Conservation (phyloP, 2,113 vertebrate species). For the Pipa parva region DNA sequence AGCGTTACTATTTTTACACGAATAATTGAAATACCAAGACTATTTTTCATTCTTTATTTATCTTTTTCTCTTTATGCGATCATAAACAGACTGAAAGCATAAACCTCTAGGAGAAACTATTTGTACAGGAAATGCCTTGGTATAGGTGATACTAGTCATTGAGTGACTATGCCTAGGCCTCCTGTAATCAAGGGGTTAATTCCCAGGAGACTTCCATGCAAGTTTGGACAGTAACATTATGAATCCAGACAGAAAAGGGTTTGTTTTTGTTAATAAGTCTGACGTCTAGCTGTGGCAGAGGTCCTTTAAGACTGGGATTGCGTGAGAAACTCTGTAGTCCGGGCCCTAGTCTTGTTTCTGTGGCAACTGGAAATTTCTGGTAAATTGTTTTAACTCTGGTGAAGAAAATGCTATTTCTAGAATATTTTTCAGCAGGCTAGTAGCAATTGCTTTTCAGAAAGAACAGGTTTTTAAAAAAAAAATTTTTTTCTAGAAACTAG, state of each 20-base stretch:
- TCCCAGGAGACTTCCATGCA: conserved; percentile 4
- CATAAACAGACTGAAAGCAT: too few relatives aligned
- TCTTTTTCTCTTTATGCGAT: too few relatives aligned
- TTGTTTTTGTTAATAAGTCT: conserved; percentile 6
- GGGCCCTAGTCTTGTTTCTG: conserved; percentile 38
- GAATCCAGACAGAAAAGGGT: conserved; percentile 19
- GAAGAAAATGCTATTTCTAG: conserved; percentile 33
- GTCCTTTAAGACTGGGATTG: conserved; percentile 32
- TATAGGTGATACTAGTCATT: too few relatives aligned
- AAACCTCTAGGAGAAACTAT: too few relatives aligned
- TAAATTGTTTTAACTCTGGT: conserved; percentile 36
- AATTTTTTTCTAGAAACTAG: not conserved
- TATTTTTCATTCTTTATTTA: too few relatives aligned
- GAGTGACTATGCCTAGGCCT: conserved; percentile 12
- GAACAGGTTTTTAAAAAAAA: not conserved
- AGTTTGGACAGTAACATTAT: not conserved
- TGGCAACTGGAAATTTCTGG: conserved; percentile 35
- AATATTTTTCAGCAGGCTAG: conserved; percentile 34
- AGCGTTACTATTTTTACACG: too few relatives aligned
- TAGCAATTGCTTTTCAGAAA: conserved; percentile 16
- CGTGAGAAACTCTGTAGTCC: conserved; percentile 30
- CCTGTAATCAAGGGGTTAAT: conserved; percentile 14
- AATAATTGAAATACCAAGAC: too few relatives aligned
- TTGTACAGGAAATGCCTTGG: too few relatives aligned
- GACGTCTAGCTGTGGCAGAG: conserved; percentile 10